These are phyloP conservation scores for Pan troglodytes DNA, from an alignment of 2,113 vertebrate species.

Conservation along the genomic window DNA sequence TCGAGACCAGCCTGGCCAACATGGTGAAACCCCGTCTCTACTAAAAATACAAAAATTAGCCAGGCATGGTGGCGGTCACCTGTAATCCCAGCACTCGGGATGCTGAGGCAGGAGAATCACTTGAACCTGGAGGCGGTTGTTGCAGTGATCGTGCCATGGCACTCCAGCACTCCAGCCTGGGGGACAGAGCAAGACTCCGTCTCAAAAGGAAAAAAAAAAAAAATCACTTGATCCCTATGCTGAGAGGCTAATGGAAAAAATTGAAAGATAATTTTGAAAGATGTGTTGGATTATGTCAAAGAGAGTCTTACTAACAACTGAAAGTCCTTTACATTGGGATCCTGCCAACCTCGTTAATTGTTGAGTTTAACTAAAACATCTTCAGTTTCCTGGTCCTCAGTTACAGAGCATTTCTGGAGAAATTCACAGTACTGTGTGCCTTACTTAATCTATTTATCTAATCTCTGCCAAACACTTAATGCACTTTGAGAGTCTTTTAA, in stretches of 20 bases:
- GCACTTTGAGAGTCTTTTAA: neutral
- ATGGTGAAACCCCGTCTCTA: too few relatives aligned
- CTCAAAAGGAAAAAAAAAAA: too few relatives aligned
- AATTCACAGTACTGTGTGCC: neutral
- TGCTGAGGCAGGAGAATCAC: too few relatives aligned
- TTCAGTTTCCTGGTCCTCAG: neutral
- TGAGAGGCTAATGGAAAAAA: neutral
- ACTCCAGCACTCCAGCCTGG: too few relatives aligned
- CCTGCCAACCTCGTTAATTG: neutral
- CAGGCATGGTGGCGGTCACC: too few relatives aligned
- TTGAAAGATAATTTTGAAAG: neutral
- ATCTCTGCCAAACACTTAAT: neutral
- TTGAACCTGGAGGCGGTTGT: too few relatives aligned
- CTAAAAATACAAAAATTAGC: too few relatives aligned
- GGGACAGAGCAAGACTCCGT: too few relatives aligned
- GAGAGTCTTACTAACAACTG: neutral
- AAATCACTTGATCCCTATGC: neutral
- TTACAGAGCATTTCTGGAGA: slow-evolving; percentile 14
- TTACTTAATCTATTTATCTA: neutral
- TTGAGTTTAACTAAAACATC: neutral
- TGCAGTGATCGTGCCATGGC: too few relatives aligned
- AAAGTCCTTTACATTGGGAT: neutral
- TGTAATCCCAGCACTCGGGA: too few relatives aligned
- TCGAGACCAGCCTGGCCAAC: too few relatives aligned
- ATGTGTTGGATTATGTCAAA: neutral